Evolutionary conservation across 2,888 invertebrate species (phyloP).

Genomic region (Pristionchus arcanus): DNA sequence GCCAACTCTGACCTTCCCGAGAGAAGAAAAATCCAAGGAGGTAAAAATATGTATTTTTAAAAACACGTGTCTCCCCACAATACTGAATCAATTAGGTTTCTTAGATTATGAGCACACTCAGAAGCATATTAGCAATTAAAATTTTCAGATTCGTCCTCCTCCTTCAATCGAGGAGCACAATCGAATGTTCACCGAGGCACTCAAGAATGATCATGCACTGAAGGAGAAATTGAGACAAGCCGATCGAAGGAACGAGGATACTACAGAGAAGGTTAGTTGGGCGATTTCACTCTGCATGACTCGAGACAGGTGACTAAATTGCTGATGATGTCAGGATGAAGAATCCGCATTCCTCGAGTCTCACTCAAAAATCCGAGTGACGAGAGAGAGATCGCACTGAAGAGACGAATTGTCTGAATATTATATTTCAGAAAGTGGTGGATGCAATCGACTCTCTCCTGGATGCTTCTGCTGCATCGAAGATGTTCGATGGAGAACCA

Average conservation of each 20-base stretch:
- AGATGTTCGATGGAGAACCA: background rate
- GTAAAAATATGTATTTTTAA: background rate
- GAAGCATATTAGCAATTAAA: background rate
- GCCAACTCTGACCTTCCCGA: constrained; percentile 48
- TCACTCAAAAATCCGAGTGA: no score
- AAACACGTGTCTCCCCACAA: background rate
- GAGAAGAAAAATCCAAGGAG: constrained; percentile 33
- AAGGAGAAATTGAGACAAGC: constrained; percentile 59
- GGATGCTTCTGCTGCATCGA: constrained; percentile 29
- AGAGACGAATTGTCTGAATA: background rate
- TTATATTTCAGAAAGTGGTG: constrained; percentile 27
- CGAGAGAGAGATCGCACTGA: no score
- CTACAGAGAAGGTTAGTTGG: constrained; percentile 48
- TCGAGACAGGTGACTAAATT: no score
- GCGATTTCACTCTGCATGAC: no score
- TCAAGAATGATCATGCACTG: constrained; percentile 62
- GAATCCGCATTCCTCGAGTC: no score
- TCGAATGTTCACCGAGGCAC: constrained; percentile 61
- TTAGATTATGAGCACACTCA: background rate
- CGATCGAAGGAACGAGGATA: constrained; percentile 48
- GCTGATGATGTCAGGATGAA: no score
- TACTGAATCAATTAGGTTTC: background rate
- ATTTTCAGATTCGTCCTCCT: constrained; percentile 13
- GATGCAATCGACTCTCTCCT: constrained; percentile 50
- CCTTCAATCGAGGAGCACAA: constrained; percentile 56